phyloP scores from a whole-genome alignment of 1,140 invertebrate species.

The Drosophila bocki region DNA sequence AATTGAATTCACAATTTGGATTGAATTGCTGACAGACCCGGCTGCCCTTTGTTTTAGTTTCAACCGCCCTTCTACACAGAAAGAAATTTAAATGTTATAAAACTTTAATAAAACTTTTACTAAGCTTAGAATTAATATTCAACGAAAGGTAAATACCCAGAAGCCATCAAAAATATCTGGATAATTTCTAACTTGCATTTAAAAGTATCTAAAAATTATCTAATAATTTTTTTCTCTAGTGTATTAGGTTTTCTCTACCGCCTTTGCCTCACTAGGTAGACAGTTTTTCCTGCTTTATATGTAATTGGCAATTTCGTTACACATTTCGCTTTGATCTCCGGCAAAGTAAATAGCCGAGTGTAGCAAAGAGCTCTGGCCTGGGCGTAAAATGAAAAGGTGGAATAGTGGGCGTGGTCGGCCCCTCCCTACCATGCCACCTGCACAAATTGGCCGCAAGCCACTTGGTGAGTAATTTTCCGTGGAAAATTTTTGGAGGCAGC shows the following conservation, averaged over 20 bases:
- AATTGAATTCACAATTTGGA: constrained; percentile 78
- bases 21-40: constrained; percentile 59
- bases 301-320: constrained; percentile 80
- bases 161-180: background rate
- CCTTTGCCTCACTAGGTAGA: constrained; percentile 38
- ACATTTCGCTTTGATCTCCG: constrained; percentile 79
- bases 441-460: constrained; percentile 64
- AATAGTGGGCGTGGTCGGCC: constrained; percentile 20
- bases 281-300: constrained; percentile 67
- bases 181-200: background rate
- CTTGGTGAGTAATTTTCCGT: constrained; percentile 65
- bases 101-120: too few species aligned
- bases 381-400: constrained; percentile 8
- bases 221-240: background rate
- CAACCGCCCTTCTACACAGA: background rate
- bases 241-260: background rate
- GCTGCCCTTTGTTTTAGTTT: constrained; percentile 60
- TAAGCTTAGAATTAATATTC: background rate
- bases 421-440: constrained; percentile 34
- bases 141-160: background rate
- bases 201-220: background rate
- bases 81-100: background rate
- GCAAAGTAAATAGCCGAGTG: constrained; percentile 51
- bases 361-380: constrained; percentile 14
- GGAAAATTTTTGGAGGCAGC: constrained; percentile 30